phyloP scores from a whole-genome alignment of 2,797 vertebrate species.

The Picus viridis region DNA sequence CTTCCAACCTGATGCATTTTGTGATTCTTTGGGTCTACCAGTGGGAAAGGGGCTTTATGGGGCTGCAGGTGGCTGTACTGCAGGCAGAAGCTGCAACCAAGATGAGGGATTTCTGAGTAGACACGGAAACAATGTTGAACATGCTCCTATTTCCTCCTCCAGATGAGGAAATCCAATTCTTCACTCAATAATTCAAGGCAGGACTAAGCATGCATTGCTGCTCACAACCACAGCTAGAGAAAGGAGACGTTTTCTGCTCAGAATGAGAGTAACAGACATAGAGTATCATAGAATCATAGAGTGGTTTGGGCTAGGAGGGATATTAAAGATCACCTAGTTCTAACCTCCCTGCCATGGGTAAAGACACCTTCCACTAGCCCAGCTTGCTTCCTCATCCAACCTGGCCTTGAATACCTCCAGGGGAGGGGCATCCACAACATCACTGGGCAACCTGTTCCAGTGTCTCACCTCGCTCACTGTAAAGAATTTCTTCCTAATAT shows the following conservation, averaged over 20 bases:
- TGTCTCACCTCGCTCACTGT: too few relatives aligned
- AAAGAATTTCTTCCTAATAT: too few relatives aligned
- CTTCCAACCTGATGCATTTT: too few relatives aligned
- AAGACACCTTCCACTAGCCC: too few relatives aligned
- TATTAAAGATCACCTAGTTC: too few relatives aligned
- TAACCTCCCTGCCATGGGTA: too few relatives aligned
- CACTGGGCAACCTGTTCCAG: too few relatives aligned
- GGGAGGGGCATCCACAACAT: too few relatives aligned
- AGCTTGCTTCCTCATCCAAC: too few relatives aligned
- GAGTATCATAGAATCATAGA: not conserved
- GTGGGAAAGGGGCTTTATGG: not conserved
- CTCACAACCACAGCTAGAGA: not conserved
- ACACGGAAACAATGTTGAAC: not conserved
- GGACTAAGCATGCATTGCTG: not conserved
- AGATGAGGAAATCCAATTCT: not conserved
- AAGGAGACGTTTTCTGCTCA: not conserved
- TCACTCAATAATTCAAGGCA: not conserved
- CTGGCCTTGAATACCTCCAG: too few relatives aligned
- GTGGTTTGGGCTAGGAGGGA: too few relatives aligned
- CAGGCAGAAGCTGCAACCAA: not conserved
- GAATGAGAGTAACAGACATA: not conserved
- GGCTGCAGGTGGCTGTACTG: not conserved
- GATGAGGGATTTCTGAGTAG: not conserved
- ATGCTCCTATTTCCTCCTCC: not conserved
- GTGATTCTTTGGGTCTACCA: not conserved